Conservation (phyloP, 2,113 vertebrate species). For the Caretta caretta region DNA sequence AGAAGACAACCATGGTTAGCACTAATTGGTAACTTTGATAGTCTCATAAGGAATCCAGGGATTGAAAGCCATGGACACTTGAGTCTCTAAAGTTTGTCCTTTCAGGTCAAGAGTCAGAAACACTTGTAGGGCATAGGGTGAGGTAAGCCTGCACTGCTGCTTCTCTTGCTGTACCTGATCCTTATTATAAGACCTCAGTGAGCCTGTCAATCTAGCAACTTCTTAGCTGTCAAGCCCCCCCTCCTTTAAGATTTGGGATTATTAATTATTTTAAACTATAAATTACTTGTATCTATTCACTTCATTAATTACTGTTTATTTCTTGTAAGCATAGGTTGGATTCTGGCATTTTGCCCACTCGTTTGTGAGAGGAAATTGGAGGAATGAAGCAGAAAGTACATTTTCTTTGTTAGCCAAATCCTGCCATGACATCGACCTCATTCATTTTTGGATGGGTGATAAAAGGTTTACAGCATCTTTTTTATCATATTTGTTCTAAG, state of each 20-base stretch:
- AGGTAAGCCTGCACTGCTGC: not conserved
- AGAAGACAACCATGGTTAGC: not conserved
- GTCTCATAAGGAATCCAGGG: not conserved
- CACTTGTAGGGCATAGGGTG: not conserved
- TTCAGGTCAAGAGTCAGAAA: not conserved
- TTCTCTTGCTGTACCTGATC: not conserved
- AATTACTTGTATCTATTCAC: not conserved
- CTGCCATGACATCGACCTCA: conserved; percentile 88
- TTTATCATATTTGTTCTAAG: not conserved
- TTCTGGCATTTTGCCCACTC: conserved; percentile 89
- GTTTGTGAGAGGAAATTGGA: conserved; percentile 88
- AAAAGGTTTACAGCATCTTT: conserved; percentile 77
- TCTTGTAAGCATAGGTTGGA: conserved; percentile 76
- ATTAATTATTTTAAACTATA: not conserved
- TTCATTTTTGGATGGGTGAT: conserved; percentile 84
- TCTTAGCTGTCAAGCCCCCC: not conserved
- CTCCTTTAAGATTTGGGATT: not conserved
- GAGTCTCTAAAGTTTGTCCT: not conserved
- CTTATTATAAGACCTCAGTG: not conserved
- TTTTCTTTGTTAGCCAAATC: conserved; percentile 87
- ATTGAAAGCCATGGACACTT: not conserved
- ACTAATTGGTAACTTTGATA: not conserved
- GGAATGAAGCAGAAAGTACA: conserved; percentile 85
- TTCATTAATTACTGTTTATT: too few relatives aligned
- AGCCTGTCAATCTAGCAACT: not conserved